phyloP scores from a whole-genome alignment of 2,113 vertebrate genomes.

The Trichechus manatus region DNA sequence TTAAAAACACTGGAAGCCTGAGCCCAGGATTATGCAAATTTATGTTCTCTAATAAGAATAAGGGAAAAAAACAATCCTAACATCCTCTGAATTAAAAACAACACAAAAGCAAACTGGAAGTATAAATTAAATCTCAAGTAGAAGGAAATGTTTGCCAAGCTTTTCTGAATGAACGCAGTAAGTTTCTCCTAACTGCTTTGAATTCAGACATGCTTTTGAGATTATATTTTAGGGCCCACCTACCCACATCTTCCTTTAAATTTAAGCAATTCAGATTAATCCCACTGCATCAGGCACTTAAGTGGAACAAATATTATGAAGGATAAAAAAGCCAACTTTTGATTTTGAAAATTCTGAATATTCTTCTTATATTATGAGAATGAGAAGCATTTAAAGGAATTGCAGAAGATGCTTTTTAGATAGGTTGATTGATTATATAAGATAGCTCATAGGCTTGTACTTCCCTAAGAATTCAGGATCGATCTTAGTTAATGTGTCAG shows the following conservation, averaged over 20 bases:
- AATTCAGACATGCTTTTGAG: background rate
- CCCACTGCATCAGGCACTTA: background rate
- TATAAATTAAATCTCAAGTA: background rate
- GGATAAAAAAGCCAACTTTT: background rate
- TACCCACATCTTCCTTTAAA: background rate
- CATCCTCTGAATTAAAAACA: background rate
- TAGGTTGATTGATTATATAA: background rate
- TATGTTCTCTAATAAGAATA: background rate
- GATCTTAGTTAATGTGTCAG: background rate
- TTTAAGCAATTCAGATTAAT: background rate
- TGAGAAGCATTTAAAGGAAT: slow-evolving; percentile 24
- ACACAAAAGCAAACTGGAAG: background rate
- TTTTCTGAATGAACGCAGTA: background rate
- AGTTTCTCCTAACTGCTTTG: background rate
- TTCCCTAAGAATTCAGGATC: slow-evolving; percentile 26
- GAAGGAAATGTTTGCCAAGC: background rate
- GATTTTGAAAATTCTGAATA: slow-evolving; percentile 20
- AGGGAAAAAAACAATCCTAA: background rate
- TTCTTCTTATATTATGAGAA: slow-evolving; percentile 29
- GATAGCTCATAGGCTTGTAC: background rate
- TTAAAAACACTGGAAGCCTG: background rate
- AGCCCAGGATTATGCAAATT: background rate
- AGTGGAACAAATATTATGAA: background rate
- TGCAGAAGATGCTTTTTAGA: background rate
- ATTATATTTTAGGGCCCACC: background rate